Percentiles rank a stretch among this genome's conserved stretches.
Evolutionary conservation across 2,888 invertebrate genomes (phyloP).

Genomic region (Didymodactylos carnosus): DNA sequence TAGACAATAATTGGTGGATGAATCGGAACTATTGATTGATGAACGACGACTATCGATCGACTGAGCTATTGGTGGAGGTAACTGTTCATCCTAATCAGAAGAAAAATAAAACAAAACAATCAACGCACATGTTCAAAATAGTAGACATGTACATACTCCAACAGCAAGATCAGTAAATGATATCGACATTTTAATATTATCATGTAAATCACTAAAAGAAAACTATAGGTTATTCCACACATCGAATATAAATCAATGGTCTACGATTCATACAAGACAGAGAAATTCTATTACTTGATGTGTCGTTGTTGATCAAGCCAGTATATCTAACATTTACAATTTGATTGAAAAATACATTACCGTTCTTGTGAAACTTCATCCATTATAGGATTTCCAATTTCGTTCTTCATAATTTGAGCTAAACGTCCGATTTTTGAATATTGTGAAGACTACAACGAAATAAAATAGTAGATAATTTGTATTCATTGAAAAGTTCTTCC

Average conservation of each 20-base stretch:
- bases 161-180: not conserved
- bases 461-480: no score
- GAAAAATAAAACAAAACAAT: not conserved
- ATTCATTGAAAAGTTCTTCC: no score
- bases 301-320: no score
- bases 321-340: no score
- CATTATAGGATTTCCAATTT: not conserved
- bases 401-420: not conserved
- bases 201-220: not conserved
- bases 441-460: not conserved
- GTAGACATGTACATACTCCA: not conserved
- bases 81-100: not conserved
- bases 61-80: not conserved
- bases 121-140: not conserved
- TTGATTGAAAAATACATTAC: not conserved
- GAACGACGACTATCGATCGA: not conserved
- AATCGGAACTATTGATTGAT: not conserved
- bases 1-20: not conserved
- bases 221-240: no score
- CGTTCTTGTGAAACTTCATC: not conserved
- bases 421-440: not conserved
- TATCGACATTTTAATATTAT: conserved; percentile 1
- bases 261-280: no score
- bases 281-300: no score
- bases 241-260: no score